Base-by-base conservation (phyloP, 1,140 invertebrate species). In the Nylanderia fulva region DNA sequence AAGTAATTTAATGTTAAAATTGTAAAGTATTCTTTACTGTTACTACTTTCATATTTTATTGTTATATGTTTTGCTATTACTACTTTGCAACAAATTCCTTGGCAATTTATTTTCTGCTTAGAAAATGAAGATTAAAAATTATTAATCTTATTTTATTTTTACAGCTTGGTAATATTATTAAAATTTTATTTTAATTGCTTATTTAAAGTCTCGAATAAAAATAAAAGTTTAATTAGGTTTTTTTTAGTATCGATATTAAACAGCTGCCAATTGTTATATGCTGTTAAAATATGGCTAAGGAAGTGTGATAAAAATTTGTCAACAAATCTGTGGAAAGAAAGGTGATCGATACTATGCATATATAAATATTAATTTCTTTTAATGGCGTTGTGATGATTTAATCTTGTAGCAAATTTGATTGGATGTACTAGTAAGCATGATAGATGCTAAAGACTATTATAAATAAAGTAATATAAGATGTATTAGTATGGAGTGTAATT, bases 1-100 rank as follows among this genome's bases (percentile, higher is more conserved):
- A 72, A 60, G 6, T 36, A n/a, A 82, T 86, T 36, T 21, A 21
- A 27, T 64, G 29, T 80, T 64, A n/a, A n/a, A 42, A 15, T 58
- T 54, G 15, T 36, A 64, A 18, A 36, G 21, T 68, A 48, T 48
- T 7, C 48, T 21, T 8, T 15, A 48, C 8, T 33, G 48, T 42
- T 61, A 29, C 33, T 42, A 45, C 11, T 39, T 60, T 60, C 18
- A 48, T 48, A 4, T 48, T 48, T 48, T 18, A 48, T 5, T 48
- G 3, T 48, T 48, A 18, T 48, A 48, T 48, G 15, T 48, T 48
- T 48, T 48, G 15, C 13, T 42, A 9, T 42, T 48, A 48, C 15
- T 18, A 45, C 21, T 72, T 5, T 39, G 21, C 2, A 9, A 74
- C 15, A 24, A 74, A 15, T 21, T 36, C 0, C 7, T 6, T 71